Conservation (phyloP, 2,888 invertebrate genomes). For the Parnassius glacialis region DNA sequence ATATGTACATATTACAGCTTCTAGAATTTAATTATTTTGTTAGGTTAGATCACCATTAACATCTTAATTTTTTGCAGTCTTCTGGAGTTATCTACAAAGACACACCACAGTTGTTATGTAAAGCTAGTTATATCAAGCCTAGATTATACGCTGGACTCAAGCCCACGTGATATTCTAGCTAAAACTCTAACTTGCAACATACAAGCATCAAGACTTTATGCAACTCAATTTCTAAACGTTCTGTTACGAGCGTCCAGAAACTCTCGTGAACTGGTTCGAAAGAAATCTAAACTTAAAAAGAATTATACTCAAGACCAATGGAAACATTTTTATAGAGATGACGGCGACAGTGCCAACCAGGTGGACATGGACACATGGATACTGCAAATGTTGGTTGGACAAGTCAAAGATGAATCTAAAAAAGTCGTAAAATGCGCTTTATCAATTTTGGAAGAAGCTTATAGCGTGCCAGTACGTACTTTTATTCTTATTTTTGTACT, state of each 20-base stretch:
- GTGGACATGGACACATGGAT: slow-evolving; percentile 92
- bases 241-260: slow-evolving; percentile 86
- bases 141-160: slow-evolving; percentile 90
- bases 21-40: no score
- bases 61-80: slow-evolving; percentile 75
- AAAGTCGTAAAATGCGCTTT: slow-evolving; percentile 90
- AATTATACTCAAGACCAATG: slow-evolving; percentile 54
- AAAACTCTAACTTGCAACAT: slow-evolving; percentile 81
- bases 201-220: slow-evolving; percentile 86
- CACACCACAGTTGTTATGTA: slow-evolving; percentile 94
- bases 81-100: slow-evolving; percentile 88
- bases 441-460: slow-evolving; percentile 94
- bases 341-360: slow-evolving; percentile 41
- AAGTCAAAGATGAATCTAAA: slow-evolving; percentile 91
- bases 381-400: slow-evolving; percentile 89
- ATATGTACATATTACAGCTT: no score
- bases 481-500: not conserved
- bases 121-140: slow-evolving; percentile 96
- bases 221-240: slow-evolving; percentile 94
- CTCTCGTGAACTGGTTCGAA: slow-evolving; percentile 64
- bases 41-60: no score
- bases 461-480: slow-evolving; percentile 88
- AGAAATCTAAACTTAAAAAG: slow-evolving; percentile 67
- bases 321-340: slow-evolving; percentile 51
- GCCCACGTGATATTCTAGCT: slow-evolving; percentile 83